phyloP scores from a whole-genome alignment of 1,140 invertebrate genomes.

The Lasaia peninsularis region DNA sequence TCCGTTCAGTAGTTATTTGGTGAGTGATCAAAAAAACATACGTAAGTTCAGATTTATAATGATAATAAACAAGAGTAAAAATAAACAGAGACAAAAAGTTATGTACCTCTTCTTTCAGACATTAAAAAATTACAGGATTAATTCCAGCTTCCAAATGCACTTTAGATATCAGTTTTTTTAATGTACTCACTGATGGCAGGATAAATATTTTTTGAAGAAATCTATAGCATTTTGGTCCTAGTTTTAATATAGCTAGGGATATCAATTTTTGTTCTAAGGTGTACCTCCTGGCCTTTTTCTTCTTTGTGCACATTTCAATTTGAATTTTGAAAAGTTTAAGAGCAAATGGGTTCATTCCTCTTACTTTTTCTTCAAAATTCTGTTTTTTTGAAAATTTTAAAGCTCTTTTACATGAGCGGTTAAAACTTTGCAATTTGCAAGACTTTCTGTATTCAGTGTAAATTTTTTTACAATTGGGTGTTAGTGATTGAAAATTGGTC shows the following conservation, averaged over 20 bases:
- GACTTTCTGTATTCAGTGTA: neutral
- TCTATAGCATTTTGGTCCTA: no score
- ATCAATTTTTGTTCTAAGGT: neutral
- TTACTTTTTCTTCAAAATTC: neutral
- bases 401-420: neutral
- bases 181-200: neutral
- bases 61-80: neutral
- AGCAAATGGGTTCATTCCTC: neutral
- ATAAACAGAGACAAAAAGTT: neutral
- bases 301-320: neutral
- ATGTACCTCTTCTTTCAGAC: neutral
- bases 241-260: neutral
- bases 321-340: neutral
- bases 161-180: neutral
- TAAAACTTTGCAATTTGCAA: neutral
- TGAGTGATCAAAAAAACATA: neutral
- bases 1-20: no score
- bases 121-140: neutral
- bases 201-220: no score
- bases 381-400: neutral
- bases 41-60: neutral
- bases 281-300: neutral
- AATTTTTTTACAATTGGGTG: neutral
- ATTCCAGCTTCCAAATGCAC: neutral
- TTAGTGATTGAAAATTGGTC: neutral